A percentile compares a stretch with the other conserved stretches of the same genome.
phyloP scores from a whole-genome alignment of 1,140 invertebrate genomes.

The Cotesia glomerata region DNA sequence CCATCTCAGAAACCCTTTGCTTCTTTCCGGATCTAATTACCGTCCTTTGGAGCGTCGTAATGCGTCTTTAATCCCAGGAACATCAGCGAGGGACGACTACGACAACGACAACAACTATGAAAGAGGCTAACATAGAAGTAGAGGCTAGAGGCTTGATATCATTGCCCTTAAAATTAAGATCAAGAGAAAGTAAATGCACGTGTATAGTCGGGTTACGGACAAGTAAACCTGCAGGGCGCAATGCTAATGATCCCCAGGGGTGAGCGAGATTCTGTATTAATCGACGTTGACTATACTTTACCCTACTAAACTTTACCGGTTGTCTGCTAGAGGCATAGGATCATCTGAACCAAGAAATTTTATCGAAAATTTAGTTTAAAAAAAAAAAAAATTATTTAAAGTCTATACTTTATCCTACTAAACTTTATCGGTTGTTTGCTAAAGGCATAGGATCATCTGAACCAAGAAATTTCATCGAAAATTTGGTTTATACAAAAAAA shows the following conservation, averaged over 20 bases:
- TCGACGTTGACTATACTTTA: conserved; percentile 38
- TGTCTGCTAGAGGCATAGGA: too few relatives aligned
- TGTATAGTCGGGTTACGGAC: conserved; percentile 9
- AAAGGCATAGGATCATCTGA: too few relatives aligned
- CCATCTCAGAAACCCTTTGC: conserved; percentile 49
- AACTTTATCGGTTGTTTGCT: background rate
- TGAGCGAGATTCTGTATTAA: conserved; percentile 53
- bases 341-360: too few relatives aligned
- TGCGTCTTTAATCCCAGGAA: conserved; percentile 57
- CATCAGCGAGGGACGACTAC: background rate
- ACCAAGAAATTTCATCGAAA: too few relatives aligned
- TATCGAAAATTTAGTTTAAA: too few relatives aligned
- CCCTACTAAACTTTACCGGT: background rate
- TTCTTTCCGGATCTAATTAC: conserved; percentile 63
- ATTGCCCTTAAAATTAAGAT: too few relatives aligned
- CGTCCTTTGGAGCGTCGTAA: conserved; percentile 56
- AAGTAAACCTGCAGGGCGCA: conserved; percentile 26
- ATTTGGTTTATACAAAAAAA: too few relatives aligned
- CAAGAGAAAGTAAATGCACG: too few relatives aligned
- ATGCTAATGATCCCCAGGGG: conserved; percentile 56
- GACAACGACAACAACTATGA: too few relatives aligned
- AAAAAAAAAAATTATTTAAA: too few relatives aligned
- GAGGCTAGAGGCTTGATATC: too few relatives aligned
- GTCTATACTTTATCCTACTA: background rate
- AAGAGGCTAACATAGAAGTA: too few relatives aligned